Percentiles rank a stretch among this genome's conserved stretches.
Evolutionary conservation across 2,113 vertebrate species (phyloP).

Genomic region (Alethe diademata): DNA sequence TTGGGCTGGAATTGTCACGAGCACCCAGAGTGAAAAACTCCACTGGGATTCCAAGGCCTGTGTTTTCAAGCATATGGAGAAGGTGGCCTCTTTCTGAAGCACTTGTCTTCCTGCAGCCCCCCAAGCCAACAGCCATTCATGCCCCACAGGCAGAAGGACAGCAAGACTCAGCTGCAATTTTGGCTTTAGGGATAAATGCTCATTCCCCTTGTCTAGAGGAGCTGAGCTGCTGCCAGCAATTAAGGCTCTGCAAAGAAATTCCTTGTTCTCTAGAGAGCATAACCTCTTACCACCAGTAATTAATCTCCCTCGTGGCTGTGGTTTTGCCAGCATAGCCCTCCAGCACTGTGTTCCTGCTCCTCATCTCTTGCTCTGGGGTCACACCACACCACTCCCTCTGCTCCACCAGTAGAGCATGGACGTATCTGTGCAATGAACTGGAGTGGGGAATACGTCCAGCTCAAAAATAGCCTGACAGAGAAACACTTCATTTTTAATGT

Average conservation of each 20-base stretch:
- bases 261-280: background rate
- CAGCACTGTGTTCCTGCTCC: background rate
- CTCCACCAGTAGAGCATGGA: background rate
- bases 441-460: constrained; percentile 3
- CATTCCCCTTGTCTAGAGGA: background rate
- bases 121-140: rapidly evolving
- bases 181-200: background rate
- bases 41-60: background rate
- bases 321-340: background rate
- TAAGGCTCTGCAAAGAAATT: background rate
- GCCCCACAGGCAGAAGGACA: background rate
- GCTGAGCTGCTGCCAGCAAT: constrained; percentile 25
- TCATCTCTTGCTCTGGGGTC: background rate
- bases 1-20: background rate
- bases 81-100: background rate
- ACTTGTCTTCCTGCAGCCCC: background rate
- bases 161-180: background rate
- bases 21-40: background rate
- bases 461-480: constrained; percentile 52
- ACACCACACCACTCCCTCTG: background rate
- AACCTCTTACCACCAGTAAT: constrained; percentile 8
- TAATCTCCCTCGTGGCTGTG: background rate
- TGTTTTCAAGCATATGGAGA: background rate
- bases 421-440: background rate
- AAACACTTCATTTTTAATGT: background rate